These are phyloP conservation scores for Adela reaumurella DNA, from an alignment of 2,888 invertebrate species.

Conservation along the genomic window DNA sequence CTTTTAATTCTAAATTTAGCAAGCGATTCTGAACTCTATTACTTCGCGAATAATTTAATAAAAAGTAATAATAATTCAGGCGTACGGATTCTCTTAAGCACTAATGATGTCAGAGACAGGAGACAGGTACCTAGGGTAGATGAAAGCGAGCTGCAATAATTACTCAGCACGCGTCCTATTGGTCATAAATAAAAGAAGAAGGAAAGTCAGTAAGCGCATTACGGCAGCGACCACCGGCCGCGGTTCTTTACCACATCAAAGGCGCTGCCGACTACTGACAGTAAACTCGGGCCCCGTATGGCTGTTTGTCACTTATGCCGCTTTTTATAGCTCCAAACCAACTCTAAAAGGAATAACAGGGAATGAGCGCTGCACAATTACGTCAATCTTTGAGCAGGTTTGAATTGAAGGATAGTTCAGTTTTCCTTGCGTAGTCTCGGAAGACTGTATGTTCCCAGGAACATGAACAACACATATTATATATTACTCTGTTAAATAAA, in stretches of 20 bases:
- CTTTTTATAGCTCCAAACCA: background rate
- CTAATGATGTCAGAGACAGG: too few species aligned
- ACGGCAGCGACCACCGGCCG: background rate
- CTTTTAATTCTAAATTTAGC: too few species aligned
- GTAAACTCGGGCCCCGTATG: too few species aligned
- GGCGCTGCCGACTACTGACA: background rate
- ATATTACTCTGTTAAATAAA: too few species aligned
- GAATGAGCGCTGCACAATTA: background rate
- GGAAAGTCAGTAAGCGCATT: background rate
- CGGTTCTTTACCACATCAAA: background rate
- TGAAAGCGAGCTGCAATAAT: background rate
- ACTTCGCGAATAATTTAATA: too few species aligned
- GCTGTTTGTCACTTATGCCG: background rate
- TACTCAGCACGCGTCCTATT: background rate
- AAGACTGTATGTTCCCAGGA: too few species aligned
- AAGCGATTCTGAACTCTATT: too few species aligned
- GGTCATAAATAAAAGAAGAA: background rate
- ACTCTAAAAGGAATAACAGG: background rate
- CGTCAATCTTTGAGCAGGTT: background rate
- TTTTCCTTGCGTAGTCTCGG: too few species aligned
- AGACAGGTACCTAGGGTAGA: background rate
- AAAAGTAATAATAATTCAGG: too few species aligned
- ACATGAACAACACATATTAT: too few species aligned
- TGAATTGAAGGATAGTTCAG: too few species aligned
- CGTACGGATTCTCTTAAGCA: too few species aligned